Evolutionary conservation across 2,797 vertebrate species (phyloP), one percentile per base, ranked within the genome.

Genomic region (Sus cebifrons): DNA sequence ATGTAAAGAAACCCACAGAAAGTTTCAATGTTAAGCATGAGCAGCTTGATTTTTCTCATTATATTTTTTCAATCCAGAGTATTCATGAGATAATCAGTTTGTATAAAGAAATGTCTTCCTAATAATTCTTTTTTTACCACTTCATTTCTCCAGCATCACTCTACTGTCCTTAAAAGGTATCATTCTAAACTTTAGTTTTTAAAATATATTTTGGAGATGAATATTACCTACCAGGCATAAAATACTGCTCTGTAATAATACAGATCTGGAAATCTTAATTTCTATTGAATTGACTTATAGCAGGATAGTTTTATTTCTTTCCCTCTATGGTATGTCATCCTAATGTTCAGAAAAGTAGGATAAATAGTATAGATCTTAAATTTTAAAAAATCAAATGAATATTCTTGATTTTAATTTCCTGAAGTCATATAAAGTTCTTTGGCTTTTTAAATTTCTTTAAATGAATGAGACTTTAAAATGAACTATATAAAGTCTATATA

Each of bases 121-220:
- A 25, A 71, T 86, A 83, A 77, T 36, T 74, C 1, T 67, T 89
- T 67, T 89, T 74, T 64, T 5, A 70, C 17, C 7, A 75, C 9
- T 54, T 77, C 1, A 84, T 36, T 84, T 97, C 14, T 78, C 16
- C 2, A 79, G 4, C 25, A 11, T 92, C 23, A 54, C 9, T 68
- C 25, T 56, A 49, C 20, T 70, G 11, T 79, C 17, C 25, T 23
- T 87, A 83, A 82, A 79, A 88, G 62, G 16, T 67, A 64, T 68
- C 68, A 84, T 73, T 86, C 15, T 49, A 62, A 70, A 65, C 83
- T 88, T 94, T 70, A n/a, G 13, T 54, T 86, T 84, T 77, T 20
- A 86, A 93, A 96, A 40, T 83, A 73, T 58, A 54, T 49, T 91
- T 73, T 27, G 93, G 15, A 86, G 7, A 15, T 60, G 65, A 73